phyloP scores from a whole-genome alignment of 2,888 invertebrate genomes.

The Oeneis ivallda region DNA sequence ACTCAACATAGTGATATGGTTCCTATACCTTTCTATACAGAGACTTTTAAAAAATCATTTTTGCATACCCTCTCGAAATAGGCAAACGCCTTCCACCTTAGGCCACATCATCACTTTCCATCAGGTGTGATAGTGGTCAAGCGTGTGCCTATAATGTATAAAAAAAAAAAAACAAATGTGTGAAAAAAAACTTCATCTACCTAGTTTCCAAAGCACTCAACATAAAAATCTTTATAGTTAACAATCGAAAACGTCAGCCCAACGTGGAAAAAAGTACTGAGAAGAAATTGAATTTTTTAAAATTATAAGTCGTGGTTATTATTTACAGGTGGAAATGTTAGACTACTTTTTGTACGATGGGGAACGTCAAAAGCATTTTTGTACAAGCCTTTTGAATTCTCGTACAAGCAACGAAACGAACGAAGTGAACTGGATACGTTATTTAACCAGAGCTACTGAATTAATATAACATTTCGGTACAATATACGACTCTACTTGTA shows the following conservation, averaged over 20 bases:
- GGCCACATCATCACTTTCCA: no score
- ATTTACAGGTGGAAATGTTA: background rate
- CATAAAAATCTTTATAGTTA: background rate
- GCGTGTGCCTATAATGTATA: no score
- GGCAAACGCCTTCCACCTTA: no score
- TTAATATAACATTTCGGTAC: constrained; percentile 6
- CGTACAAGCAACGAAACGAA: constrained; percentile 1
- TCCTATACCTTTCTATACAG: background rate
- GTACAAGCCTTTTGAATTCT: background rate
- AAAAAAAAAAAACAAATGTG: no score
- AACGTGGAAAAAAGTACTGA: background rate
- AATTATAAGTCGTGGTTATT: background rate
- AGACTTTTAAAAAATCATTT: no score
- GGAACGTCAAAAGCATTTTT: background rate
- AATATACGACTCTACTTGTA: constrained; percentile 6
- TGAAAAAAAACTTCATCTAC: background rate
- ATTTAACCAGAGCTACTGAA: constrained; percentile 8
- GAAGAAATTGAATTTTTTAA: background rate
- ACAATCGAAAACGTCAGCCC: background rate
- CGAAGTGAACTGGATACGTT: background rate
- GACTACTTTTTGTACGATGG: background rate
- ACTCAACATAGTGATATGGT: constrained; percentile 13
- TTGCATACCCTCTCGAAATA: background rate
- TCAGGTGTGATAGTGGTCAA: no score
- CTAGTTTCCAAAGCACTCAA: no score